These are phyloP conservation scores for Bicyclus anynana DNA, from an alignment of 1,140 invertebrate species.

Conservation along the genomic window DNA sequence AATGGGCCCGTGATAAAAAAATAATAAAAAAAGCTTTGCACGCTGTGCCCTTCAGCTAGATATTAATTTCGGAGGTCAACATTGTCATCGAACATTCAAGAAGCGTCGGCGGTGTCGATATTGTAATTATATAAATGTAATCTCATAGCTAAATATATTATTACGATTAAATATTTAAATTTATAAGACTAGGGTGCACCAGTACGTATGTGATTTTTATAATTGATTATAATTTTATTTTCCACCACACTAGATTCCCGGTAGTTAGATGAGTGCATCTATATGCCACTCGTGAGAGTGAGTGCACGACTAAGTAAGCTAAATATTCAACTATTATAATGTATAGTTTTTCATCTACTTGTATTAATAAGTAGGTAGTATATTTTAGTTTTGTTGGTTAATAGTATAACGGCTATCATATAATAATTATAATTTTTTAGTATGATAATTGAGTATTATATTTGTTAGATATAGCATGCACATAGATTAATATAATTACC, in stretches of 20 bases:
- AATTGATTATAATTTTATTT: slow-evolving; percentile 4
- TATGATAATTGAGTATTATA: slow-evolving; percentile 33
- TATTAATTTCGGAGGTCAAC: slow-evolving; percentile 43
- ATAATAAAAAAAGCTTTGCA: slow-evolving; percentile 9
- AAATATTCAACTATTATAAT: slow-evolving; percentile 23
- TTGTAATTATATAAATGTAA: slow-evolving; percentile 17
- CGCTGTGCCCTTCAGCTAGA: slow-evolving; percentile 20
- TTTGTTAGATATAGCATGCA: slow-evolving; percentile 36
- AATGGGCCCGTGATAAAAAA: slow-evolving; percentile 17
- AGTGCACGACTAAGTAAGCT: slow-evolving; percentile 30
- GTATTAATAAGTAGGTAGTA: slow-evolving; percentile 28
- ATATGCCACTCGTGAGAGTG: slow-evolving; percentile 18
- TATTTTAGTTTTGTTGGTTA: slow-evolving; percentile 30
- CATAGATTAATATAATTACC: slow-evolving; percentile 26
- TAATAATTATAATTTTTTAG: slow-evolving; percentile 27
- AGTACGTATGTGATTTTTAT: slow-evolving; percentile 9
- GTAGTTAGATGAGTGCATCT: slow-evolving; percentile 21
- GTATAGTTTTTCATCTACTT: slow-evolving; percentile 27
- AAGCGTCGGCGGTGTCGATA: slow-evolving; percentile 26
- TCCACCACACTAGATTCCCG: slow-evolving; percentile 9
- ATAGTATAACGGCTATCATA: slow-evolving; percentile 31
- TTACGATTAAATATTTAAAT: slow-evolving; percentile 20
- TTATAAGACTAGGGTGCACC: slow-evolving; percentile 24
- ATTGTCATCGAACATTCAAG: slow-evolving; percentile 75
- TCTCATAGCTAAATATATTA: slow-evolving; percentile 9